Conservation (phyloP, 2,113 vertebrate genomes). For the Todiramphus saurophagus region DNA sequence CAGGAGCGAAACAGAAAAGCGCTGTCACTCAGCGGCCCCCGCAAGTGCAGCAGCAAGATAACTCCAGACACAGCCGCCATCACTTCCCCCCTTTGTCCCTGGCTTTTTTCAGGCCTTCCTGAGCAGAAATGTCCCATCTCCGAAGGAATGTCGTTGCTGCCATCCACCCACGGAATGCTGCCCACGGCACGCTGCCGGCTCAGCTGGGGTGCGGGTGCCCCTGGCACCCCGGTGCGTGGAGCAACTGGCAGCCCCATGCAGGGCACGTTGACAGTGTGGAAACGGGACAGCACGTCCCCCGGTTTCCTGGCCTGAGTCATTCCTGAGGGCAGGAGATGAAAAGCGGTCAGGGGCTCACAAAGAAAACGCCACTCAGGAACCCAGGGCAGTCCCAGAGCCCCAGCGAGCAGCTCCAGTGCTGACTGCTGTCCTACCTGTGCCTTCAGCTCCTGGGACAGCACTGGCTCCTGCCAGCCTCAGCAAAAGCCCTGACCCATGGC, state of each 20-base stretch:
- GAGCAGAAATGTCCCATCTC: slow-evolving; percentile 50
- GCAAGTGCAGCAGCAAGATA: slow-evolving; percentile 63
- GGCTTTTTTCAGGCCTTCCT: slow-evolving; percentile 72
- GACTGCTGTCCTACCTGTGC: fast-evolving
- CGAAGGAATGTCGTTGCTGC: slow-evolving; percentile 46
- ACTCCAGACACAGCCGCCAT: slow-evolving; percentile 43
- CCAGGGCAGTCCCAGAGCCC: not conserved
- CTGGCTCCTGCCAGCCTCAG: not conserved
- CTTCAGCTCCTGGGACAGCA: not conserved
- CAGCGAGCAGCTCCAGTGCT: fast-evolving
- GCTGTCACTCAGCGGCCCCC: slow-evolving; percentile 46
- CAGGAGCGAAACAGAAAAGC: not conserved
- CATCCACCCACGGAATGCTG: not conserved
- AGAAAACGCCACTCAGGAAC: fast-evolving
- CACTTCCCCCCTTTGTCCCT: slow-evolving; percentile 75
- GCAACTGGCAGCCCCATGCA: fast-evolving
- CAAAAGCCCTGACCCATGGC: not conserved
- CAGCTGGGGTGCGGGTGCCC: not conserved
- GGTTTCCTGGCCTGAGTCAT: not conserved
- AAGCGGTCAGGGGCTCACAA: fast-evolving
- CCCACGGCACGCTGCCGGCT: not conserved
- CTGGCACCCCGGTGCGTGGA: fast-evolving
- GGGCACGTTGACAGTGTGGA: not conserved
- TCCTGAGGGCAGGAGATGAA: not conserved
- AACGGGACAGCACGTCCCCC: fast-evolving